Conservation (phyloP, 1,140 invertebrate species). For the Rhynchophorus ferrugineus region DNA sequence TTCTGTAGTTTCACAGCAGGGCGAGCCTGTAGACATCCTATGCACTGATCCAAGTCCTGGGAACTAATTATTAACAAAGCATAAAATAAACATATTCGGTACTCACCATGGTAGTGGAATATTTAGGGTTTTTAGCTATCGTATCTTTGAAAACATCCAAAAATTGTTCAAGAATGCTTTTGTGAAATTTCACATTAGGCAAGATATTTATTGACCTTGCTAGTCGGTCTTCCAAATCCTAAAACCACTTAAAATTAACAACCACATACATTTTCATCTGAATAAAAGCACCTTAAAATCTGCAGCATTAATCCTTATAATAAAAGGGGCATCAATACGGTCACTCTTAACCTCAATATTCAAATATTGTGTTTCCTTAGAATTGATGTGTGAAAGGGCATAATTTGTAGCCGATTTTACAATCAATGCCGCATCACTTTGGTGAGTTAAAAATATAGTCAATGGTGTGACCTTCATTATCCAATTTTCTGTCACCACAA, state of each 20-base stretch:
- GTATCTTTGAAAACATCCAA: constrained; percentile 73
- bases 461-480: constrained; percentile 80
- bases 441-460: constrained; percentile 64
- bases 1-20: constrained; percentile 78
- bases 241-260: background rate
- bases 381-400: constrained; percentile 53
- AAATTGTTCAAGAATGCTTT: constrained; percentile 74
- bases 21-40: constrained; percentile 75
- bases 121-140: constrained; percentile 63
- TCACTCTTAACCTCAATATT: constrained; percentile 70
- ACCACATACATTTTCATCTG: no score
- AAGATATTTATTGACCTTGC: constrained; percentile 64
- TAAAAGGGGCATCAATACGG: constrained; percentile 51
- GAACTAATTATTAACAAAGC: constrained; percentile 21
- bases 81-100: background rate
- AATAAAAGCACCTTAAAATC: constrained; percentile 60
- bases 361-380: constrained; percentile 65
- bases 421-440: constrained; percentile 67
- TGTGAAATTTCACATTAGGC: constrained; percentile 70
- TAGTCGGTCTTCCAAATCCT: constrained; percentile 71
- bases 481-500: constrained; percentile 81
- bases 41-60: constrained; percentile 73
- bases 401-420: constrained; percentile 70
- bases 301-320: constrained; percentile 65
- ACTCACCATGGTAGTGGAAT: constrained; percentile 57